Evolutionary conservation across 64 coral and sea anemone genomes (phyloP).

Genomic region (Exaiptasia diaphana): DNA sequence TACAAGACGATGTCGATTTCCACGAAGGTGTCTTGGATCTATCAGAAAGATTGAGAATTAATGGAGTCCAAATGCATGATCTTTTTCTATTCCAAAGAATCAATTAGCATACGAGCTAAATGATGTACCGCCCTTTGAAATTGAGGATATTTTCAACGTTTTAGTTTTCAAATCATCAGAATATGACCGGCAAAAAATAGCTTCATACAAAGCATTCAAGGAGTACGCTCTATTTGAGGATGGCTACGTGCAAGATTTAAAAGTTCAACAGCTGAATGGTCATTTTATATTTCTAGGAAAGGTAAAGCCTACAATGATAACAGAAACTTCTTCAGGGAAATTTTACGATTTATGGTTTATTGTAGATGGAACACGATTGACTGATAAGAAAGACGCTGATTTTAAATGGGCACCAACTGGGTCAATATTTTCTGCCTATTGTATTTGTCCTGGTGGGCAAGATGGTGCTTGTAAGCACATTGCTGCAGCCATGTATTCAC

Average conservation of each 20-base stretch:
- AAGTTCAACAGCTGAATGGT: neutral
- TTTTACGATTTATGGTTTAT: slow-evolving; percentile 12
- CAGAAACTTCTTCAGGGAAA: neutral
- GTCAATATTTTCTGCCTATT: neutral
- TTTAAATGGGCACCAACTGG: slow-evolving; percentile 14
- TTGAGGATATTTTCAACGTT: slow-evolving; percentile 26
- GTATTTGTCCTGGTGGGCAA: slow-evolving; percentile 25
- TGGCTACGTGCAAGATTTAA: slow-evolving; percentile 19
- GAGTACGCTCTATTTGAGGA: slow-evolving; percentile 40
- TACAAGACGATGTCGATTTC: slow-evolving; percentile 13
- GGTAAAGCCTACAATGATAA: slow-evolving; percentile 11
- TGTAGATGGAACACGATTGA: slow-evolving; percentile 3
- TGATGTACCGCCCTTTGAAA: slow-evolving; percentile 15
- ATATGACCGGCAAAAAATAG: slow-evolving; percentile 21
- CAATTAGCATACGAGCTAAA: neutral
- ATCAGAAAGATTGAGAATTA: slow-evolving; percentile 12
- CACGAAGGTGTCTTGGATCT: slow-evolving; percentile 22
- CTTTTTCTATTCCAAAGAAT: slow-evolving; percentile 4
- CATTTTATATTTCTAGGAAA: neutral
- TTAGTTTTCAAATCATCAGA: slow-evolving; percentile 21
- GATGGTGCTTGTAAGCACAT: slow-evolving; percentile 43
- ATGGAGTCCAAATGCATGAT: slow-evolving; percentile 19
- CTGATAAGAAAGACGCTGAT: neutral
- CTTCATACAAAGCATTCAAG: slow-evolving; percentile 21
- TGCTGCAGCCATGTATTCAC: slow-evolving; percentile 24